phyloP scores from a whole-genome alignment of 2,113 vertebrate species.

The Caretta caretta region DNA sequence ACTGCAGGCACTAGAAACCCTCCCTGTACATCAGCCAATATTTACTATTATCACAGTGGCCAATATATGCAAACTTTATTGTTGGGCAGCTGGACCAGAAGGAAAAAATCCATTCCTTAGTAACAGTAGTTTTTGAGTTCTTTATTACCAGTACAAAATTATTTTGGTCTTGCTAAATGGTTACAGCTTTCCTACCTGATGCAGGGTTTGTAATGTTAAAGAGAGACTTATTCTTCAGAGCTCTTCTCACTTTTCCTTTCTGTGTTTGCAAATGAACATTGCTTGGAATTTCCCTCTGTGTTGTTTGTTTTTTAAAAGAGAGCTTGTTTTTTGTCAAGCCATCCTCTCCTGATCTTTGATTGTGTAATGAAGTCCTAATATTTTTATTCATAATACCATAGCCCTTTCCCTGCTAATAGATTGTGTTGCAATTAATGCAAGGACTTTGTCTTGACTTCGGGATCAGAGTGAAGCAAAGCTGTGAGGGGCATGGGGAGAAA shows the following conservation, averaged over 20 bases:
- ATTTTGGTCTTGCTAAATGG: not conserved
- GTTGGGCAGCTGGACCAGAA: not conserved
- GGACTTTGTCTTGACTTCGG: not conserved
- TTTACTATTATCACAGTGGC: conserved; percentile 30
- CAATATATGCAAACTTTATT: conserved; percentile 33
- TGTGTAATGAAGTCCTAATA: not conserved
- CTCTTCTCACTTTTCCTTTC: not conserved
- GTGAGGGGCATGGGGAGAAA: not conserved
- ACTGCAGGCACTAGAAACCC: conserved; percentile 27
- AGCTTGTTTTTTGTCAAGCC: not conserved
- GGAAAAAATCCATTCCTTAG: not conserved
- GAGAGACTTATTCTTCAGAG: accelerated
- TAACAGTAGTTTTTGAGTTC: not conserved
- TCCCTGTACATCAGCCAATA: conserved; percentile 21
- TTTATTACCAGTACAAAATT: not conserved
- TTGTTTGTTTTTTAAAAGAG: not conserved
- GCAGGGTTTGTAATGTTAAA: not conserved
- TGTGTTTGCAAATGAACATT: not conserved
- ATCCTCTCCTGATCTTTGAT: not conserved
- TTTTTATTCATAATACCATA: not conserved
- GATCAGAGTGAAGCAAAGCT: not conserved
- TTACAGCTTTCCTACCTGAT: not conserved
- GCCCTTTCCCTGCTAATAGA: not conserved
- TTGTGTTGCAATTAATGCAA: not conserved
- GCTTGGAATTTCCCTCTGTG: not conserved